Conservation (phyloP, 1,140 invertebrate genomes). For the Heliconius hewitsoni region DNA sequence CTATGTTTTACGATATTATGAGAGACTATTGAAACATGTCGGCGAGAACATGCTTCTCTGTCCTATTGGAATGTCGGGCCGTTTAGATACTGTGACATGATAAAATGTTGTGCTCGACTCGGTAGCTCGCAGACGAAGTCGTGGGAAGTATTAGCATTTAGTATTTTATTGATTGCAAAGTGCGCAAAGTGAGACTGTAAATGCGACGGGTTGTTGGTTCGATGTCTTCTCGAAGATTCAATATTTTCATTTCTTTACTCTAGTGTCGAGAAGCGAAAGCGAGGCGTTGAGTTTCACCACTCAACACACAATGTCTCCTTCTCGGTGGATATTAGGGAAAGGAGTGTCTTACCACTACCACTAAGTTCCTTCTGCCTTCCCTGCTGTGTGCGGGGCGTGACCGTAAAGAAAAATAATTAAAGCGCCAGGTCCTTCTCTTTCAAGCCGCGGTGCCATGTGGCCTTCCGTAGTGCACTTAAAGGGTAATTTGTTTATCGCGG, state of each 20-base stretch:
- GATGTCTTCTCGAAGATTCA: too few species aligned
- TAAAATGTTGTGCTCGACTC: not conserved
- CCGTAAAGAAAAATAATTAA: not conserved
- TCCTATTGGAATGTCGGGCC: not conserved
- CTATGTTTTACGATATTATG: not conserved
- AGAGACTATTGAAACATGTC: not conserved
- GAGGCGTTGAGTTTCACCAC: too few species aligned
- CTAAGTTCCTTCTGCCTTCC: too few species aligned
- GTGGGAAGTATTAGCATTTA: slow-evolving; percentile 9
- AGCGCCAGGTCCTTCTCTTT: not conserved
- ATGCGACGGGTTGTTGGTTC: too few species aligned
- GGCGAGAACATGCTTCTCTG: not conserved
- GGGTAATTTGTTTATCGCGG: slow-evolving; percentile 13
- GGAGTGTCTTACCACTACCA: too few species aligned
- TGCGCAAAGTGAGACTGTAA: too few species aligned
- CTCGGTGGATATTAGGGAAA: too few species aligned
- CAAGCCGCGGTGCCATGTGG: slow-evolving; percentile 11
- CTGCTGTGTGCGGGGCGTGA: too few species aligned
- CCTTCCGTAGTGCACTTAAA: not conserved
- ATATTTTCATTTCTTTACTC: too few species aligned
- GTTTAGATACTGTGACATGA: not conserved
- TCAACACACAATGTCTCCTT: too few species aligned
- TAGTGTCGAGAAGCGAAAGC: too few species aligned
- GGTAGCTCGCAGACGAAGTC: not conserved
- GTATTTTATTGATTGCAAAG: not conserved